Evolutionary conservation across 2,888 invertebrate species (phyloP).

Genomic region (Drosophila atripex): DNA sequence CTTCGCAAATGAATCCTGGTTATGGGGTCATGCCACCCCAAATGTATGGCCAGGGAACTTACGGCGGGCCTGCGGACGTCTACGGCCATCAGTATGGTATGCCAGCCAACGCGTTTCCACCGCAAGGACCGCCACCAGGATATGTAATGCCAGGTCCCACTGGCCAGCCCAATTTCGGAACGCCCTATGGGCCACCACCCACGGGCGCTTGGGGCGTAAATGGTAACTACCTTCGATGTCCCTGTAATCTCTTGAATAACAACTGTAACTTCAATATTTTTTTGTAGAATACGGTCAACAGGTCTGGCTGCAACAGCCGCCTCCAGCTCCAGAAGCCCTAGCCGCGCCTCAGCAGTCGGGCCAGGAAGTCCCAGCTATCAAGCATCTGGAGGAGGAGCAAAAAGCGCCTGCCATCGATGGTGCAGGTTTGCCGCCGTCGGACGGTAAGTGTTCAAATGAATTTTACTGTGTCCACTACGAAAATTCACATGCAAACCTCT

Average conservation of each 20-base stretch:
- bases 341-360: slow-evolving; percentile 32
- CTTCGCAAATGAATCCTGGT: slow-evolving; percentile 47
- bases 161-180: slow-evolving; percentile 64
- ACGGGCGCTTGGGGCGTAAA: slow-evolving; percentile 77
- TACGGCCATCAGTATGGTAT: slow-evolving; percentile 76
- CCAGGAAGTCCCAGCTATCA: slow-evolving; percentile 20
- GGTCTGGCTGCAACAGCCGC: slow-evolving; percentile 71
- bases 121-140: slow-evolving; percentile 57
- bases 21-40: slow-evolving; percentile 74
- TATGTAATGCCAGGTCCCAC: slow-evolving; percentile 72
- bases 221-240: slow-evolving; percentile 43
- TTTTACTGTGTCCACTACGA: slow-evolving; percentile 50
- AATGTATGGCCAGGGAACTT: slow-evolving; percentile 75
- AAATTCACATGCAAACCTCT: slow-evolving; percentile 73
- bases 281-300: slow-evolving; percentile 73
- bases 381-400: slow-evolving; percentile 50
- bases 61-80: slow-evolving; percentile 61
- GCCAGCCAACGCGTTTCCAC: slow-evolving; percentile 69
- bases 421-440: slow-evolving; percentile 79
- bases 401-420: slow-evolving; percentile 57
- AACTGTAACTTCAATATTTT: neutral
- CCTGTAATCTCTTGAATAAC: neutral
- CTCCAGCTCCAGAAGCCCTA: slow-evolving; percentile 41
- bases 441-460: slow-evolving; percentile 82
- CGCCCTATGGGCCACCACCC: slow-evolving; percentile 78